Base-by-base conservation (phyloP, 2,888 invertebrate species). In the Torymus auratus region DNA sequence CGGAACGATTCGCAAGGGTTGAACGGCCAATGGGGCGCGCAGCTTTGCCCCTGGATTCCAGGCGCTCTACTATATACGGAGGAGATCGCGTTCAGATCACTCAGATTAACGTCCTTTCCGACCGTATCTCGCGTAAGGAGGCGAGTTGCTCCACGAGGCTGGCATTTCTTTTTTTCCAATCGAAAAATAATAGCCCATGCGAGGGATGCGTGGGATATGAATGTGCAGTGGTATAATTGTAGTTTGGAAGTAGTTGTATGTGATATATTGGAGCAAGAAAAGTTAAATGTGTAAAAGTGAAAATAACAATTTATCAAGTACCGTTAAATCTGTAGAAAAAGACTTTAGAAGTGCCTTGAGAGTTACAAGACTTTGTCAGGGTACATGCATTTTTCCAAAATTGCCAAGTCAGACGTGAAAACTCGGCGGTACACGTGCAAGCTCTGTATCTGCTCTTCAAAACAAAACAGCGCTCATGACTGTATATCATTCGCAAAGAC, bases 71-170 rank as follows among this genome's bases (percentile, higher is more conserved):
- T 28, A 17, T 28, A 17, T 14, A 62, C 12, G 65, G 67, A 53
- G 67, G 41, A 78, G 62, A 78, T 41, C 62, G 69, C 41, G 55
- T 2, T 4, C 50, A 58, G 79, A 74, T 79, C 62, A 78, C 55
- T 78, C 55, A 67, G 78, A 78, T 72, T 65, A 65, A 78, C 58
- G 71, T 53, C 53, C 67, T n/a, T 72, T 78, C 67, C 41, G 41
- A 61, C 41, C 73, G 74, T 74, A 73, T 72, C 71, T 15, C 15
- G 13, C 58, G n/a, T 7, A 64, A 52, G 50, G 28, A 28, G 28
- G 28, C 3, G 3, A 28, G 28, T 7, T 28, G 28, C 50, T 58
- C 13, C 28, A 55, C 55, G n/a, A 55, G 15, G 50, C 23, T 28
- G 12, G 67, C 14, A 41, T 50, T 60, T 17, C 2, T 62, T 77